Conservation (phyloP, 2,797 vertebrate genomes). For the Micrastur ruficollis region DNA sequence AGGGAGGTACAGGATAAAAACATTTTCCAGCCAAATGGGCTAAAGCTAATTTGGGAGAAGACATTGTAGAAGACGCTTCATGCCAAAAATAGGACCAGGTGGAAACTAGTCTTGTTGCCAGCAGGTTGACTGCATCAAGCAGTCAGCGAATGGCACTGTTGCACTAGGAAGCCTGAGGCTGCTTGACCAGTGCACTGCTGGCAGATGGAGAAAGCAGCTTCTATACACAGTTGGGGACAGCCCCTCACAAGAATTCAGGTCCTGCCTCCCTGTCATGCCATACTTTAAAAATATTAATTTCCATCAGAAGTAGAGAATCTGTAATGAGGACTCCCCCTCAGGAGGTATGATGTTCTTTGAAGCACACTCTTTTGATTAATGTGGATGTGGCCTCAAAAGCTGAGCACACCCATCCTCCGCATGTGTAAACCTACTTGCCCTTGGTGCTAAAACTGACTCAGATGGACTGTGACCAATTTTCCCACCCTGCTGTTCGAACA, state of each 20-base stretch:
- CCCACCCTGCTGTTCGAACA: accelerated
- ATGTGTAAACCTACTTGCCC: accelerated
- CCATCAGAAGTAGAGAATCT: background rate
- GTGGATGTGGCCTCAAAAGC: background rate
- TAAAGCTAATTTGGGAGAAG: background rate
- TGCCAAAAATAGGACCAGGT: background rate
- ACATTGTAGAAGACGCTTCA: background rate
- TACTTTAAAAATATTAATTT: background rate
- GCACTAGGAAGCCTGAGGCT: background rate
- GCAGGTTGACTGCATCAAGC: background rate
- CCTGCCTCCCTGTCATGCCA: background rate
- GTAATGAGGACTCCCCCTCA: accelerated
- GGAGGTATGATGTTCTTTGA: background rate
- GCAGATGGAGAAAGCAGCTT: background rate
- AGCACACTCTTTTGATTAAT: background rate
- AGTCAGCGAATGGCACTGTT: background rate
- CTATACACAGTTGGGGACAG: background rate
- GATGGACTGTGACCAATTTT: background rate
- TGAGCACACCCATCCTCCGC: background rate
- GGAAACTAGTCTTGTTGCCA: background rate
- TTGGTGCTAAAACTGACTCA: accelerated
- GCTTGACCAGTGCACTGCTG: background rate
- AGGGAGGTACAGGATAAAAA: background rate
- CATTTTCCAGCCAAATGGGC: background rate
- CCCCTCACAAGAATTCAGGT: background rate